Evolutionary conservation across 2,797 vertebrate genomes (phyloP), one percentile per base, ranked within the genome.

Genomic region (Acanthis flammea): DNA sequence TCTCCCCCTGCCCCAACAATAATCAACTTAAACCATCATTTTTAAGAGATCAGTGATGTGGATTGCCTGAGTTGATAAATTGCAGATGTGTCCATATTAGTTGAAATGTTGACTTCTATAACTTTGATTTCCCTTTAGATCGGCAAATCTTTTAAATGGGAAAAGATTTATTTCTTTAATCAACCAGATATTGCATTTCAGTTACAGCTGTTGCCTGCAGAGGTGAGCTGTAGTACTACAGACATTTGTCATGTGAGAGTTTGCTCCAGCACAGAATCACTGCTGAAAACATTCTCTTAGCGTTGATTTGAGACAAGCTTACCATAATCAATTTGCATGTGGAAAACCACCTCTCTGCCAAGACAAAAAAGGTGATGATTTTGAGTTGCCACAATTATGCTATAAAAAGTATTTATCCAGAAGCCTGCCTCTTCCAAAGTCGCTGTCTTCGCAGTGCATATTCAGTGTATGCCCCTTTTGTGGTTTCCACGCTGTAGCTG

Each of bases 121-220:
- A 42, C 18, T 81, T 54, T 75, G 31, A 51, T 88, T 88, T 95
- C 53, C 27, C 21, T 58, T 92, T 68, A 17, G 45, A 39, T 24
- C 0, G 0, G 48, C 21, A 77, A 57, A 37, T 50, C 13, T 84
- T 91, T 85, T 54, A 78, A 91, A 68, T 16, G 53, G 35, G 27
- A 79, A 84, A 80, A 62, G 11, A 72, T 51, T 73, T 27, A 42
- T 88, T 94, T 89, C 39, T 75, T 92, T 74, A 73, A 82, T 87
- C 60, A 48, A 30, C 42, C 41, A 66, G 42, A 63, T 79, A 83
- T 11, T 71, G 37, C 48, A 60, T 37, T 67, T 79, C 57, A 79
- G 61, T 84, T 90, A 45, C 67, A 75, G 16, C 35, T 48, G 35
- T 31, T 82, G 67, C 66, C 74, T 85, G 50, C 31, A 44, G 60